Conservation (phyloP, 2,888 invertebrate genomes). For the Pandemis corylana region DNA sequence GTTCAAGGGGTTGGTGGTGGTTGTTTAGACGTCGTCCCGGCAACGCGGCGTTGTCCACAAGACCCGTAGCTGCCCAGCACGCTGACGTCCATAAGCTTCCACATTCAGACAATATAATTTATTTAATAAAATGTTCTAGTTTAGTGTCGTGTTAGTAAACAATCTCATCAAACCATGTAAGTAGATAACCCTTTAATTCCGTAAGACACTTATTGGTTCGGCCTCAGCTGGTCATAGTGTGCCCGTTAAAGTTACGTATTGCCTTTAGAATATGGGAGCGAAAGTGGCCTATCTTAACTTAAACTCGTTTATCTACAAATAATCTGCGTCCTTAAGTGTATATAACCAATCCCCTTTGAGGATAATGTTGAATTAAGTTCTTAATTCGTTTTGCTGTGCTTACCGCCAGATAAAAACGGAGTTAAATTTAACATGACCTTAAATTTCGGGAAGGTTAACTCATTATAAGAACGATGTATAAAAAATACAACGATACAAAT, state of each 20-base stretch:
- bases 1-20: constrained; percentile 70
- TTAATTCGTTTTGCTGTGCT: background rate
- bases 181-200: constrained; percentile 19
- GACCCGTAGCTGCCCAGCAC: constrained; percentile 63
- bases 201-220: too few species aligned
- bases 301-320: background rate
- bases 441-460: background rate
- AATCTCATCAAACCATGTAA: constrained; percentile 27
- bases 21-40: constrained; percentile 80
- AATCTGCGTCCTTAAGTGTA: background rate
- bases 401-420: background rate
- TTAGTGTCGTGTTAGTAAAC: constrained; percentile 18
- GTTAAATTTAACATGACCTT: background rate
- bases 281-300: background rate
- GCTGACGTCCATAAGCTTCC: constrained; percentile 40
- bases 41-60: constrained; percentile 79
- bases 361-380: background rate
- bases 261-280: background rate
- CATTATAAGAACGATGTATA: background rate
- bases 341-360: background rate
- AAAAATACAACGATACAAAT: background rate
- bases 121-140: constrained; percentile 28
- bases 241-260: constrained; percentile 2
- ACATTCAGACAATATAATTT: constrained; percentile 37
- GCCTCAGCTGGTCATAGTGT: background rate